A percentile compares a stretch with the other conserved stretches of the same genome.
These are phyloP conservation scores for Notarius lentiginosus DNA, from an alignment of 2,113 vertebrate genomes.

Conservation along the genomic window DNA sequence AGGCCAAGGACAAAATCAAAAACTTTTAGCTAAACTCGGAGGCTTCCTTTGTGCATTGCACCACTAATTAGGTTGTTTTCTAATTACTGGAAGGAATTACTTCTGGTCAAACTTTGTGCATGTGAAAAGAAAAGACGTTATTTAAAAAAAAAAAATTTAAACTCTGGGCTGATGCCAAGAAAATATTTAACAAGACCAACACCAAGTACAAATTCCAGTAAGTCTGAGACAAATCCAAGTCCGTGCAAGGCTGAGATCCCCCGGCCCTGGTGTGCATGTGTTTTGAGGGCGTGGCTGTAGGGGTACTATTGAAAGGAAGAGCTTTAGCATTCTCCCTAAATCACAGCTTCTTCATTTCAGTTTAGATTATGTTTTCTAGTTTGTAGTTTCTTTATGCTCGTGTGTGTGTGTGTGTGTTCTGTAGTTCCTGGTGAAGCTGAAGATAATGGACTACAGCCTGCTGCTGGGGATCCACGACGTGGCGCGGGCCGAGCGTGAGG, in stretches of 20 bases:
- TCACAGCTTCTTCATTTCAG: neutral
- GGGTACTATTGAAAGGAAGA: neutral
- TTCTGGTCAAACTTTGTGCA: neutral
- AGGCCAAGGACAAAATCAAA: neutral
- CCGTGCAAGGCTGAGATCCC: neutral
- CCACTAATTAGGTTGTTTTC: neutral
- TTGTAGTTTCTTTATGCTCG: no score
- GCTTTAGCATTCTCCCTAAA: neutral
- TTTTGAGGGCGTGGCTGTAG: neutral
- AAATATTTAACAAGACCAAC: neutral
- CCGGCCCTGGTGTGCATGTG: neutral
- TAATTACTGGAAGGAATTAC: neutral
- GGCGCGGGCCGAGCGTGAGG: conserved; percentile 79
- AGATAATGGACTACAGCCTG: conserved; percentile 94
- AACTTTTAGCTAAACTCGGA: neutral
- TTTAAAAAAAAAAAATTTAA: neutral
- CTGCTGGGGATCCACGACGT: conserved; percentile 88
- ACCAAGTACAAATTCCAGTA: neutral
- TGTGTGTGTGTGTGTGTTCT: neutral
- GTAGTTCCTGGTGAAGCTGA: conserved; percentile 86
- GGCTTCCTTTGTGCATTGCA: neutral
- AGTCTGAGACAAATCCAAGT: neutral
- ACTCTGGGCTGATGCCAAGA: neutral
- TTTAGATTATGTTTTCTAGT: neutral
- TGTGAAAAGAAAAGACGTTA: neutral